Evolutionary conservation across 2,797 vertebrate genomes (phyloP).

Genomic region (Gambusia yucatana): DNA sequence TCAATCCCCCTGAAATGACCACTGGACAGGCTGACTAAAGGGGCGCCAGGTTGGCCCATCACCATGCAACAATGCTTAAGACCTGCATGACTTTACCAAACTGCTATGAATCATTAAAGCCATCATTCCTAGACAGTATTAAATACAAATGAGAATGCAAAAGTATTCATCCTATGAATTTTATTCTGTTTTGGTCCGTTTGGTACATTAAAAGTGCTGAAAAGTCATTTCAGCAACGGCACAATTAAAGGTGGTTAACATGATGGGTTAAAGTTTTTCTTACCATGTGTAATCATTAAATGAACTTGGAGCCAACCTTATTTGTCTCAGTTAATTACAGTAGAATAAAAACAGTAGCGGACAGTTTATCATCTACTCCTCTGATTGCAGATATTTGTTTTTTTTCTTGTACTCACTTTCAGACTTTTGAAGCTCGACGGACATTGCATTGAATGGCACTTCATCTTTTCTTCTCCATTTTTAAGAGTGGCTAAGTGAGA

Average conservation of each 20-base stretch:
- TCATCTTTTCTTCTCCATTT: background rate
- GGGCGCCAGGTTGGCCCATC: constrained; percentile 29
- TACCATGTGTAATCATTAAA: background rate
- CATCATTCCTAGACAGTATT: background rate
- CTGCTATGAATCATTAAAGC: no score
- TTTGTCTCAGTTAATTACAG: background rate
- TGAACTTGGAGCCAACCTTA: background rate
- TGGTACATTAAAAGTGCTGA: no score
- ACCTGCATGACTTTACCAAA: background rate
- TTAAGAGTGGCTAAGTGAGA: background rate
- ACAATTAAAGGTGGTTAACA: background rate
- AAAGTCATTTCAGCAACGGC: no score
- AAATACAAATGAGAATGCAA: background rate
- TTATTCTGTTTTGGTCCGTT: background rate
- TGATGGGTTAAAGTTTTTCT: background rate
- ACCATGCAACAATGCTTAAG: constrained; percentile 35
- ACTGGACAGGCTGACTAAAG: constrained; percentile 25
- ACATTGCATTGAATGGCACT: background rate
- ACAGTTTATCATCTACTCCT: background rate
- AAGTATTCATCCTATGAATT: background rate
- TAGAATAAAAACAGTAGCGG: no score
- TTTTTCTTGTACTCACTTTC: background rate
- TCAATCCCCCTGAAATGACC: constrained; percentile 60
- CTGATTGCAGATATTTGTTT: background rate
- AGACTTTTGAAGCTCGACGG: background rate